phyloP scores from a whole-genome alignment of 2,113 vertebrate genomes.

The Myiagra hebetior region DNA sequence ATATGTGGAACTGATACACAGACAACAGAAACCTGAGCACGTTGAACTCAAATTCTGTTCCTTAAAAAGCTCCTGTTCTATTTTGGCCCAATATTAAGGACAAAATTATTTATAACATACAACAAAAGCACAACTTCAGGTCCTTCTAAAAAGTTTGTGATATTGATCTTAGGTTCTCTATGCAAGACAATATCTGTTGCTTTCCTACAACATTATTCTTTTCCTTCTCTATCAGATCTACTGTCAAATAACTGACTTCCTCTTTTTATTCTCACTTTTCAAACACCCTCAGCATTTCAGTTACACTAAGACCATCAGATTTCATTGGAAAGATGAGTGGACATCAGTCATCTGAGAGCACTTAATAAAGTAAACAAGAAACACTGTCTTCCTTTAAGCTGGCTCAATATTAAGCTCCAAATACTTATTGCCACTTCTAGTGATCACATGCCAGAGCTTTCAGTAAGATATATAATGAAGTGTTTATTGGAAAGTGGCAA shows the following conservation, averaged over 20 bases:
- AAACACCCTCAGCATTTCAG: neutral
- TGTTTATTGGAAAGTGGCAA: neutral
- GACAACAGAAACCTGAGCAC: neutral
- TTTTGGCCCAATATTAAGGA: neutral
- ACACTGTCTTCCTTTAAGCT: neutral
- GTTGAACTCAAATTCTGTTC: neutral
- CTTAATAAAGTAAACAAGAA: neutral
- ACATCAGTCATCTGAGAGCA: neutral
- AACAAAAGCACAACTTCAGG: constrained; percentile 23
- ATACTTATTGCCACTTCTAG: neutral
- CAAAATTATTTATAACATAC: constrained; percentile 29
- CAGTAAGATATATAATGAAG: neutral
- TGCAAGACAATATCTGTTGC: constrained; percentile 31
- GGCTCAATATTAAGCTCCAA: neutral
- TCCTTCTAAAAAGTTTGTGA: constrained; percentile 48
- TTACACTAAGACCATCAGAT: neutral
- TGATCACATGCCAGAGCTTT: neutral
- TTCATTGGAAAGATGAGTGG: neutral
- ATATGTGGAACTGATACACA: neutral
- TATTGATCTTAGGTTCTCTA: constrained; percentile 38
- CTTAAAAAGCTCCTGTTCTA: neutral
- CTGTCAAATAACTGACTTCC: neutral
- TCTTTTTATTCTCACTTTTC: constrained; percentile 33
- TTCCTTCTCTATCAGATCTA: constrained; percentile 49
- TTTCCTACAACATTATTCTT: constrained; percentile 43